A percentile compares a stretch with the other conserved stretches of the same genome.
These are phyloP conservation scores for Oncorhynchus gorbuscha DNA, from an alignment of 2,113 vertebrate species.

Conservation along the genomic window DNA sequence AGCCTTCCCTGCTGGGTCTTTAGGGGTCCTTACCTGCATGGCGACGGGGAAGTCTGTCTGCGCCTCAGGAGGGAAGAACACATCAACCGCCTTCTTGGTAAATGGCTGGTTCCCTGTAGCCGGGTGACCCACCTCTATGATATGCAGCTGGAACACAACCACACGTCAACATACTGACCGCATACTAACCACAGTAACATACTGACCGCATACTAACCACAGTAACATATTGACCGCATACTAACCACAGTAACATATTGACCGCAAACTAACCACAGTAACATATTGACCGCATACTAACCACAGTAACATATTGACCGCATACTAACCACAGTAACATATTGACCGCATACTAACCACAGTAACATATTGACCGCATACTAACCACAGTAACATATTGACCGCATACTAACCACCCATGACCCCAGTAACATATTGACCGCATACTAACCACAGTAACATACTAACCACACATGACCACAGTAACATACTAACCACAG, in stretches of 20 bases:
- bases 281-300: too few species aligned
- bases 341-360: too few species aligned
- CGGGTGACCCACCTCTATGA: slow-evolving; percentile 92
- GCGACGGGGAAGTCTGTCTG: slow-evolving; percentile 94
- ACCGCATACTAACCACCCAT: too few species aligned
- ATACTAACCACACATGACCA: too few species aligned
- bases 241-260: neutral
- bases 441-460: too few species aligned
- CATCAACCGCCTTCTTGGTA: slow-evolving; percentile 91
- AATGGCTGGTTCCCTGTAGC: slow-evolving; percentile 90
- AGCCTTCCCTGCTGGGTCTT: neutral
- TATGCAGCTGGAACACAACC: slow-evolving; percentile 81
- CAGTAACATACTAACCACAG: too few species aligned
- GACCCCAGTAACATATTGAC: too few species aligned
- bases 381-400: neutral
- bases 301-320: too few species aligned
- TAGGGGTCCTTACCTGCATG: slow-evolving; percentile 81
- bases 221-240: too few species aligned
- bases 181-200: too few species aligned
- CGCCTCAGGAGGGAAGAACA: slow-evolving; percentile 92
- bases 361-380: neutral
- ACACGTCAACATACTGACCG: neutral
- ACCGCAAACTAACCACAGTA: too few species aligned
- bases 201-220: too few species aligned
- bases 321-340: neutral